Conservation (phyloP, 2,113 vertebrate genomes). For the Rhea americana region DNA sequence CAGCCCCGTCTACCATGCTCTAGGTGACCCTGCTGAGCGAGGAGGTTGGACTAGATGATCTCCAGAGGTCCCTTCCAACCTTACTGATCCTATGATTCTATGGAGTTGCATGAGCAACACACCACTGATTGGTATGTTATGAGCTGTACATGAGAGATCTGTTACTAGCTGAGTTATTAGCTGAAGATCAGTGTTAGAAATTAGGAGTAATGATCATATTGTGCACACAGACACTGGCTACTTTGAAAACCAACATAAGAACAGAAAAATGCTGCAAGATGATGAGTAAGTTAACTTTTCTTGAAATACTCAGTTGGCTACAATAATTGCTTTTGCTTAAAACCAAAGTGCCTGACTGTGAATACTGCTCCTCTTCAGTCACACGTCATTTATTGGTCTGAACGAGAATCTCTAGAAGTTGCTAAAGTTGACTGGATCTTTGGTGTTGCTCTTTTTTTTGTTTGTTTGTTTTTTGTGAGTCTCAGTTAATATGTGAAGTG, state of each 20-base stretch:
- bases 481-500: background rate
- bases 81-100: too few species aligned
- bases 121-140: rapidly evolving
- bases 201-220: background rate
- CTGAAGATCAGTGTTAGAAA: background rate
- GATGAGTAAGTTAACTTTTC: background rate
- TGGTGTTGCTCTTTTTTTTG: background rate
- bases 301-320: background rate
- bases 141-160: background rate
- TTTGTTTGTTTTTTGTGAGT: background rate
- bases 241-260: rapidly evolving
- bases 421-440: background rate
- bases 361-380: background rate
- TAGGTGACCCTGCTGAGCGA: too few species aligned
- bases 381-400: rapidly evolving
- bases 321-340: background rate
- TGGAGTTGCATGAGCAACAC: background rate
- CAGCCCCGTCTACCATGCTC: too few species aligned
- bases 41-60: too few species aligned
- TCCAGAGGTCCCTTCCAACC: too few species aligned
- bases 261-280: background rate
- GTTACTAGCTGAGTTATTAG: background rate
- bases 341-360: background rate
- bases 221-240: background rate
- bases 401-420: background rate